A percentile compares a stretch with the other conserved stretches of the same genome.
Evolutionary conservation across 2,113 vertebrate genomes (phyloP).

Genomic region (Phalacrocorax aristotelis): DNA sequence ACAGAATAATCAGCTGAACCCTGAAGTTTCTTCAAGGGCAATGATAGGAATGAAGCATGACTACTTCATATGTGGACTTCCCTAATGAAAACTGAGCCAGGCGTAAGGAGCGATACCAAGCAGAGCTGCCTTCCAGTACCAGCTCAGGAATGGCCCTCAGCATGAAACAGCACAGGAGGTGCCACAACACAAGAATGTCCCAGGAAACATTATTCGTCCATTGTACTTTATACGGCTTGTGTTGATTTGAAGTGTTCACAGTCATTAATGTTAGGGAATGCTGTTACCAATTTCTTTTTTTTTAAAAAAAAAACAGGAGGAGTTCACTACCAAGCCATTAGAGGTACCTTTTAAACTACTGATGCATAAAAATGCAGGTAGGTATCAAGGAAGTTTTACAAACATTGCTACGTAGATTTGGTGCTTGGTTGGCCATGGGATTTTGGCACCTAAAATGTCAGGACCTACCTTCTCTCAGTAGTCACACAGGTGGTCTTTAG

Average conservation of each 20-base stretch:
- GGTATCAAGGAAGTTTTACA: background rate
- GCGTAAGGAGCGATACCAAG: background rate
- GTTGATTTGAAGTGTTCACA: background rate
- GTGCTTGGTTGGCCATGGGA: background rate
- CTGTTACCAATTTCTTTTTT: background rate
- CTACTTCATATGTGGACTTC: background rate
- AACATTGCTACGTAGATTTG: background rate
- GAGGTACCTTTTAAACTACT: rapidly evolving
- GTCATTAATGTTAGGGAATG: background rate
- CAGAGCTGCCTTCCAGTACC: background rate
- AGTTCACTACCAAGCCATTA: background rate
- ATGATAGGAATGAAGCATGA: background rate
- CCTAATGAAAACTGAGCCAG: background rate
- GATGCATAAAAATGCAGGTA: background rate
- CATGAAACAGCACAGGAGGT: background rate
- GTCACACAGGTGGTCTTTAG: background rate
- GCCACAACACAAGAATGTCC: background rate
- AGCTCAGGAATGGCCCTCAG: background rate
- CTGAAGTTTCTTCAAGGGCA: background rate
- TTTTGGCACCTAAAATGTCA: background rate
- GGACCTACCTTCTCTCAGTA: background rate
- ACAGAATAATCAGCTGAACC: background rate
- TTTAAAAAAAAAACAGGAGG: background rate
- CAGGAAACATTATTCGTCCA: background rate
- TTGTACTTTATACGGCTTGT: background rate